Conservation (phyloP, 1,140 invertebrate species). For the Meloidogyne chitwoodi region DNA sequence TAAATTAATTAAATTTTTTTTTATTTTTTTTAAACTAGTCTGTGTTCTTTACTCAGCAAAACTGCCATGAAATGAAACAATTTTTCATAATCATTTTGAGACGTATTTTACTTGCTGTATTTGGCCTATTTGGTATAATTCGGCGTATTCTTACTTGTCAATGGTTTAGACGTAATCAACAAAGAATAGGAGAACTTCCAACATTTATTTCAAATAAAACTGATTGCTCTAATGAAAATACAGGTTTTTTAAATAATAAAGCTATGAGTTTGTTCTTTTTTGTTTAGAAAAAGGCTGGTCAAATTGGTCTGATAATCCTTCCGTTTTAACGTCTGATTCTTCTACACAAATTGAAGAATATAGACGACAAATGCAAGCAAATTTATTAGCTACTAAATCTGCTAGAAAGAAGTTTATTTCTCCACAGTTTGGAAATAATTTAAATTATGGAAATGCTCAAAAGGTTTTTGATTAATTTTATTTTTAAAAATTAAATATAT, state of each 20-base stretch:
- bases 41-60: not conserved
- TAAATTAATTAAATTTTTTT: not conserved
- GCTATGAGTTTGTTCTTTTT: not conserved
- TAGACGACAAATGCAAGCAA: conserved; percentile 6
- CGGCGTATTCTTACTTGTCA: conserved; percentile 4
- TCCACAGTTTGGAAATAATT: not conserved
- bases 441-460: not conserved
- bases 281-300: not conserved
- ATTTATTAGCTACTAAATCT: not conserved
- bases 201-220: not conserved
- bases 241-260: not conserved
- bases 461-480: not conserved
- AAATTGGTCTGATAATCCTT: conserved; percentile 1
- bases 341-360: conserved; percentile 12
- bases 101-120: not conserved
- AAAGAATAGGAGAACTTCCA: conserved; percentile 12
- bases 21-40: not conserved
- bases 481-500: not conserved
- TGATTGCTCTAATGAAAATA: not conserved
- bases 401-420: not conserved
- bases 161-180: not conserved
- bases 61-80: not conserved
- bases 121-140: not conserved
- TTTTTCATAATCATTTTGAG: not conserved
- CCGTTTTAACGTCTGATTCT: not conserved